Evolutionary conservation across 2,797 vertebrate genomes (phyloP).

Genomic region (Oryzias dopingdopingensis): DNA sequence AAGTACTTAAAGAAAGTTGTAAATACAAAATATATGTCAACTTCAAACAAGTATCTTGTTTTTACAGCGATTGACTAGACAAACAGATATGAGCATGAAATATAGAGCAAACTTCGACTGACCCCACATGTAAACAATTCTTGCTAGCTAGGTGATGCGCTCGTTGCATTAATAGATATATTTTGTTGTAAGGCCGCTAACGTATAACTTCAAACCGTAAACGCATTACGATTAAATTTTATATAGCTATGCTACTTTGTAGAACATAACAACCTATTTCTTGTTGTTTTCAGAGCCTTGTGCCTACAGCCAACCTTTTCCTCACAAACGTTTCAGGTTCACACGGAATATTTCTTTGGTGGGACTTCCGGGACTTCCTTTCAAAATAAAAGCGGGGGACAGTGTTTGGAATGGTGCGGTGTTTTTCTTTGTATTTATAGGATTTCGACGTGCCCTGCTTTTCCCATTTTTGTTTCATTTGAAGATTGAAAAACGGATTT

Average conservation of each 20-base stretch:
- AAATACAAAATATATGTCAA: background rate
- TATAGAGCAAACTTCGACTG: too few species aligned
- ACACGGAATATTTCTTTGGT: conserved; percentile 53
- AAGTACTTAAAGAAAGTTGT: background rate
- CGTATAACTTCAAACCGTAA: background rate
- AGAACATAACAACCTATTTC: rapidly evolving
- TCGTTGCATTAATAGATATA: too few species aligned
- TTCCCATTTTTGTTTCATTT: background rate
- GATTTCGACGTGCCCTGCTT: background rate
- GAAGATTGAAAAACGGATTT: background rate
- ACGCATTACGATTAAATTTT: background rate
- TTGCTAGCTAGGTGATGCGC: background rate
- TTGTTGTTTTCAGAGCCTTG: background rate
- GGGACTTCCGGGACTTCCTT: conserved; percentile 32
- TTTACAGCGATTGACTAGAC: too few species aligned
- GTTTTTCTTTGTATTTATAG: background rate
- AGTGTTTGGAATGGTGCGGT: too few species aligned
- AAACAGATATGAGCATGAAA: too few species aligned
- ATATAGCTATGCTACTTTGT: rapidly evolving
- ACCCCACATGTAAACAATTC: too few species aligned
- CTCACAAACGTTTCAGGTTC: background rate
- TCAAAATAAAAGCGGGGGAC: conserved; percentile 61
- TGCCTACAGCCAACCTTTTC: conserved; percentile 38
- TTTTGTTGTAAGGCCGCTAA: background rate
- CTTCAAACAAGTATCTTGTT: too few species aligned